These are phyloP conservation scores for Paramisgurnus dabryanus DNA, from an alignment of 2,113 vertebrate genomes.

Conservation along the genomic window DNA sequence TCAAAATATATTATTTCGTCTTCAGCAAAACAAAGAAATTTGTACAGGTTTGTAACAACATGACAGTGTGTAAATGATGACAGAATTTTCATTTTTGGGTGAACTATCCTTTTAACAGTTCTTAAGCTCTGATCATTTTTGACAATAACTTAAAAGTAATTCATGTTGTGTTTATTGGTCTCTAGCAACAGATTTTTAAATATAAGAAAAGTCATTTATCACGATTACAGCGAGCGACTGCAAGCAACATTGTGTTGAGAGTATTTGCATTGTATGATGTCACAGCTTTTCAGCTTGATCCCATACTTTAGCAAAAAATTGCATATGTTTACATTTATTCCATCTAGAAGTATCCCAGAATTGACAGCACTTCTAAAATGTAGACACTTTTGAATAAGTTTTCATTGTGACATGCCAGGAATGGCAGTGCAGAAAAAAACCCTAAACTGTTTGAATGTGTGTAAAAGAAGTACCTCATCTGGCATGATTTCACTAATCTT, in stretches of 20 bases:
- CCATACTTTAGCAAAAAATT: background rate
- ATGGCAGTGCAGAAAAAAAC: background rate
- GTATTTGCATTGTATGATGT: background rate
- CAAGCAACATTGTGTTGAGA: background rate
- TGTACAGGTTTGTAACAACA: too few species aligned
- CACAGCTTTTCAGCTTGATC: background rate
- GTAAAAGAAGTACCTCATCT: background rate
- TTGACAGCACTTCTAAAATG: background rate
- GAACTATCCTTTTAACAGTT: too few species aligned
- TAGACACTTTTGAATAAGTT: background rate
- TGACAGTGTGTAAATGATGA: too few species aligned
- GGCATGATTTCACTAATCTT: too few species aligned
- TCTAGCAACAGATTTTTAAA: background rate
- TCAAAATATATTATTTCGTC: too few species aligned
- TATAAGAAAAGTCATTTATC: background rate
- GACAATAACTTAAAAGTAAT: background rate
- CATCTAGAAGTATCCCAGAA: background rate
- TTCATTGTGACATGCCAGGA: too few species aligned
- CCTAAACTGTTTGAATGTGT: background rate
- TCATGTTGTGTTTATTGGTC: slow-evolving; percentile 9
- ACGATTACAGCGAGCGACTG: background rate
- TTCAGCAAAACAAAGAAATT: too few species aligned
- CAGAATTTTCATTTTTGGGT: too few species aligned
- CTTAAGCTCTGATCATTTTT: background rate
- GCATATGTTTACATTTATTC: background rate